Conservation (phyloP, 1,140 invertebrate genomes). For the Manduca sexta region DNA sequence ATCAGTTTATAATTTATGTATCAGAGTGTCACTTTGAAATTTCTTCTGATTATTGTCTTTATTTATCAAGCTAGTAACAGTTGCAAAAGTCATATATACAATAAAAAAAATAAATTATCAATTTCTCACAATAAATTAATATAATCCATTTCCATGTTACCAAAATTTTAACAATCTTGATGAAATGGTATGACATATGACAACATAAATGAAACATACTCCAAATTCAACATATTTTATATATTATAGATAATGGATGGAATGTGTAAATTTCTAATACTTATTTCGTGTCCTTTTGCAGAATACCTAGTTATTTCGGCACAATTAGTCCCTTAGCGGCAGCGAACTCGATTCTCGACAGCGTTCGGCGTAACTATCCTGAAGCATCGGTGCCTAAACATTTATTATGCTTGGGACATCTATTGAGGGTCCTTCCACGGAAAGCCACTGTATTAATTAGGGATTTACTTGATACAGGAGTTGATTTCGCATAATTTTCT, state of each 20-base stretch:
- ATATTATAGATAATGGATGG: not conserved
- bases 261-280: conserved; percentile 1
- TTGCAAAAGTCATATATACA: too few relatives aligned
- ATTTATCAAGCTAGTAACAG: too few relatives aligned
- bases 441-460: conserved; percentile 76
- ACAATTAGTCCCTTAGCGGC: conserved; percentile 75
- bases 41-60: too few relatives aligned
- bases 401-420: conserved; percentile 74
- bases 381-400: conserved; percentile 78
- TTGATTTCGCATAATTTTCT: conserved; percentile 74
- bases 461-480: conserved; percentile 78
- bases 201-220: too few relatives aligned
- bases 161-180: too few relatives aligned
- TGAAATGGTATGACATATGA: too few relatives aligned
- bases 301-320: conserved; percentile 79
- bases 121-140: too few relatives aligned
- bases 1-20: too few relatives aligned
- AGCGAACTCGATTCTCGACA: conserved; percentile 74
- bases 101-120: too few relatives aligned
- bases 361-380: conserved; percentile 75
- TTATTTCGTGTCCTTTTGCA: conserved; percentile 34
- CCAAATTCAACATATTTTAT: too few relatives aligned
- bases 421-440: conserved; percentile 76
- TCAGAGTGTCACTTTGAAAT: too few relatives aligned
- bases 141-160: too few relatives aligned